phyloP scores from a whole-genome alignment of 2,797 vertebrate species.

The Ptychobarbus kaznakovi region DNA sequence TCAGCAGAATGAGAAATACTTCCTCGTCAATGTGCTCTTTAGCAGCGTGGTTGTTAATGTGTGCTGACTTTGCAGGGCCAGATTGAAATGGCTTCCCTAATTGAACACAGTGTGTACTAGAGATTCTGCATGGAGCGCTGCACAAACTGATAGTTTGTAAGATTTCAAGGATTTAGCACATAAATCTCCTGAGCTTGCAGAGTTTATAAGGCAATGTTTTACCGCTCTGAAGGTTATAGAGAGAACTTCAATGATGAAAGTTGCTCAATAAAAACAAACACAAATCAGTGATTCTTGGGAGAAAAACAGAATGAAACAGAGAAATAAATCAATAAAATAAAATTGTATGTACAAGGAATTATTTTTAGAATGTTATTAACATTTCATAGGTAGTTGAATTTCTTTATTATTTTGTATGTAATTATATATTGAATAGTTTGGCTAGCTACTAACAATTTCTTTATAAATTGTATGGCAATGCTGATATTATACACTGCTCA shows the following conservation, averaged over 20 bases:
- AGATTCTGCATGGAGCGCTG: background rate
- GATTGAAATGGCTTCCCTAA: conserved; percentile 49
- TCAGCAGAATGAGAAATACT: conserved; percentile 40
- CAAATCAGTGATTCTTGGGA: background rate
- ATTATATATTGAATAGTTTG: too few species aligned
- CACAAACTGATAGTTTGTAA: conserved; percentile 17
- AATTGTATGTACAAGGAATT: background rate
- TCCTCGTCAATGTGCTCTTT: conserved; percentile 8
- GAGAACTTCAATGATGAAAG: background rate
- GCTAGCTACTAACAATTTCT: background rate
- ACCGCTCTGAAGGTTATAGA: background rate
- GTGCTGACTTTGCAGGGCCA: conserved; percentile 42
- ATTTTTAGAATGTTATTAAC: background rate
- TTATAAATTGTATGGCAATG: too few species aligned
- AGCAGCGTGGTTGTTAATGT: conserved; percentile 37
- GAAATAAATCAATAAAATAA: background rate
- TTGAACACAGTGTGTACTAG: conserved; percentile 15
- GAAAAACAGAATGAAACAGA: background rate
- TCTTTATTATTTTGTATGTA: too few species aligned
- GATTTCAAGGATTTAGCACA: conserved; percentile 13
- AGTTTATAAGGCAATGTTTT: background rate
- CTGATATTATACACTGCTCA: too few species aligned
- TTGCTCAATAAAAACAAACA: background rate
- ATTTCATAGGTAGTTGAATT: too few species aligned
- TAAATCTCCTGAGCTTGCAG: background rate